phyloP scores from a whole-genome alignment of 1,140 invertebrate species.

The Paralvinella palmiformis region DNA sequence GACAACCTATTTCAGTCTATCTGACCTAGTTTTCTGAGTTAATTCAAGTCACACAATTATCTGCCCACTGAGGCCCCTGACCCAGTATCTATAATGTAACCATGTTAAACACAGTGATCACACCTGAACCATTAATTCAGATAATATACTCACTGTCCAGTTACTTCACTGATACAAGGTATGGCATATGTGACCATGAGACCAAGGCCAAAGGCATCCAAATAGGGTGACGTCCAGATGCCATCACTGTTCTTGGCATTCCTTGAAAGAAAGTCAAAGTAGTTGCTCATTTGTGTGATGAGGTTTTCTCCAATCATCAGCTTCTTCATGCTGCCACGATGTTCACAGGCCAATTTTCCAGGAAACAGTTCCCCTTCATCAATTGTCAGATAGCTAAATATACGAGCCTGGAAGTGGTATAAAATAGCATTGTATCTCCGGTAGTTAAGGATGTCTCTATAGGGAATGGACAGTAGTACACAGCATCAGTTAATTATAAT shows the following conservation, averaged over 20 bases:
- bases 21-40: too few species aligned
- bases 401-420: slow-evolving; percentile 33
- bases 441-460: too few species aligned
- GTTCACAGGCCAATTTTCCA: slow-evolving; percentile 46
- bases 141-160: slow-evolving; percentile 40
- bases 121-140: too few species aligned
- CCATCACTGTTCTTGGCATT: slow-evolving; percentile 43
- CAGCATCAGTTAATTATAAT: too few species aligned
- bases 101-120: too few species aligned
- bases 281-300: slow-evolving; percentile 51
- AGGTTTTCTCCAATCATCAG: slow-evolving; percentile 48
- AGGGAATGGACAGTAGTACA: too few species aligned
- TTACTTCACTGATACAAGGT: slow-evolving; percentile 44
- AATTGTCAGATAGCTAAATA: slow-evolving; percentile 51
- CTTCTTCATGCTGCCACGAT: slow-evolving; percentile 48
- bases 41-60: too few species aligned
- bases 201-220: slow-evolving; percentile 49
- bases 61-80: too few species aligned
- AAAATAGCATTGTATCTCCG: too few species aligned
- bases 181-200: slow-evolving; percentile 51
- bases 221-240: slow-evolving; percentile 51
- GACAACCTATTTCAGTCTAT: too few species aligned
- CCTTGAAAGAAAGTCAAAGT: slow-evolving; percentile 50
- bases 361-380: slow-evolving; percentile 51
- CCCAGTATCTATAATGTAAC: too few species aligned